A percentile compares a stretch with the other conserved stretches of the same genome.
Conservation (phyloP, 2,888 invertebrate genomes). For the Bursaphelenchus okinawaensis region DNA sequence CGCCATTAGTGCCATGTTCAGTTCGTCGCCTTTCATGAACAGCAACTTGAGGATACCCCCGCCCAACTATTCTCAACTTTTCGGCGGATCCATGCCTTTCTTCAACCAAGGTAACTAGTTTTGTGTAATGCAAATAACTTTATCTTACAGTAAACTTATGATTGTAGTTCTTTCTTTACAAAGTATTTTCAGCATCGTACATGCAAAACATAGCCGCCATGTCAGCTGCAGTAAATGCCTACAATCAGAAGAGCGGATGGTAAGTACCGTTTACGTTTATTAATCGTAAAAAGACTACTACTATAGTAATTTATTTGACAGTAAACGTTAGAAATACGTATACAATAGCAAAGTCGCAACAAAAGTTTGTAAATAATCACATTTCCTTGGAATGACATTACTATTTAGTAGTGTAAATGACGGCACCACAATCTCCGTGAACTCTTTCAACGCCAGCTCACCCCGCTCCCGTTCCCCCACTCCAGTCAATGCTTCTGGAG, state of each 20-base stretch:
- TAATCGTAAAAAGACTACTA: neutral
- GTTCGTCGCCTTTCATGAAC: neutral
- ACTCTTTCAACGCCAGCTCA: constrained; percentile 25
- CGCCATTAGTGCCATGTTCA: neutral
- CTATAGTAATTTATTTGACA: too few species aligned
- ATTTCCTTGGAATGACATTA: too few species aligned
- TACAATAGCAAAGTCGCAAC: too few species aligned
- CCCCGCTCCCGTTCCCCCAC: constrained; percentile 4
- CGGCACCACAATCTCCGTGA: constrained; percentile 41
- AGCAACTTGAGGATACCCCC: neutral
- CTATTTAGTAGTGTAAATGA: neutral
- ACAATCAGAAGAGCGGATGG: neutral
- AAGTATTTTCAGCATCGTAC: constrained; percentile 15
- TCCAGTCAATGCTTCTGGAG: constrained; percentile 1
- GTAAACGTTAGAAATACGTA: too few species aligned
- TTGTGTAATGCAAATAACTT: too few species aligned
- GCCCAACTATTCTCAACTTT: neutral
- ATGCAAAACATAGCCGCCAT: constrained; percentile 32
- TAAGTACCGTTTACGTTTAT: neutral
- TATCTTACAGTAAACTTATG: too few species aligned
- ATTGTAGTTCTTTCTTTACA: too few species aligned
- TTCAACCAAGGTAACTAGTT: neutral
- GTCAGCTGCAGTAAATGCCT: constrained; percentile 28
- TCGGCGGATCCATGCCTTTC: neutral
- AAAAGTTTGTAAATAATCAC: too few species aligned